Evolutionary conservation across 2,888 invertebrate genomes (phyloP).

Genomic region (Drosophila subquinaria): DNA sequence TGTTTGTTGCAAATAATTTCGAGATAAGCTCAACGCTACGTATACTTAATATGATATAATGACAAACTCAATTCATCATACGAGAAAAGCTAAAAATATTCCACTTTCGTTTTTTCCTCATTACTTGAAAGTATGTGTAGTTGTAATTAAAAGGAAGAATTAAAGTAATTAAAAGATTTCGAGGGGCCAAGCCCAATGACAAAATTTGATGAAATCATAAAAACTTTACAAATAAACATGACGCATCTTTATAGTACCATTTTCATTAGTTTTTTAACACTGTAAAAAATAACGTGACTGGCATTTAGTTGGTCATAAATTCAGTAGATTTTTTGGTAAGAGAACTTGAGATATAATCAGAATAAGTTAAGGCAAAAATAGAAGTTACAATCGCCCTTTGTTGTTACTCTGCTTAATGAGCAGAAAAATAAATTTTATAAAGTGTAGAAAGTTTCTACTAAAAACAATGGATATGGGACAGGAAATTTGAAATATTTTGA

Average conservation of each 20-base stretch:
- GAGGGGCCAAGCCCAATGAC: slow-evolving; percentile 14
- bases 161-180: slow-evolving; percentile 8
- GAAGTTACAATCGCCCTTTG: slow-evolving; percentile 6
- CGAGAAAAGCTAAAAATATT: slow-evolving; percentile 2
- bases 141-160: slow-evolving; percentile 32
- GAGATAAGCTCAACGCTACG: slow-evolving; percentile 30
- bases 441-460: too few relatives aligned
- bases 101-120: slow-evolving; percentile 38
- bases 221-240: slow-evolving; percentile 29
- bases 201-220: slow-evolving; percentile 24
- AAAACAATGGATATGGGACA: too few relatives aligned
- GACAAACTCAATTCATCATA: slow-evolving; percentile 36
- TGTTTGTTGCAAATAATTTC: slow-evolving; percentile 46
- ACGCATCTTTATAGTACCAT: slow-evolving; percentile 25
- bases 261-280: background rate
- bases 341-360: slow-evolving; percentile 25
- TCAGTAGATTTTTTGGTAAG: background rate
- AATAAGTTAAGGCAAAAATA: slow-evolving; percentile 2
- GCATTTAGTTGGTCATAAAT: slow-evolving; percentile 26
- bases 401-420: background rate
- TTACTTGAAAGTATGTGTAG: slow-evolving; percentile 30
- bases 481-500: too few relatives aligned
- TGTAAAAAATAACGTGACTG: background rate
- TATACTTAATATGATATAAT: slow-evolving; percentile 43
- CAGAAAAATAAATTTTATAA: too few relatives aligned